These are phyloP conservation scores for Microctonus brassicae DNA, from an alignment of 2,888 invertebrate genomes.

Conservation along the genomic window DNA sequence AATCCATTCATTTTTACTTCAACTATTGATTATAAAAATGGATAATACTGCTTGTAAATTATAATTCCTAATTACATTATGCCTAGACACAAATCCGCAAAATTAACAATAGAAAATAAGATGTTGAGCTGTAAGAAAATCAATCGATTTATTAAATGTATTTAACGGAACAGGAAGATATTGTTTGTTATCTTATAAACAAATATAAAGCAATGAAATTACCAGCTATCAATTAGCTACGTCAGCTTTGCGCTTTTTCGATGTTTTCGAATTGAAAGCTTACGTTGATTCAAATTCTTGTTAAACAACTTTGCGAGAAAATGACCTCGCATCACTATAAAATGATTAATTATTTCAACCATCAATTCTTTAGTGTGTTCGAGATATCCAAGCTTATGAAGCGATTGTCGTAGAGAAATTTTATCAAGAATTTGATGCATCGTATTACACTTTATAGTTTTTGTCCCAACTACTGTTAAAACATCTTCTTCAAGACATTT, in stretches of 20 bases:
- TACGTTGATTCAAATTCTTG: background rate
- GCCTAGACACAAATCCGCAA: no score
- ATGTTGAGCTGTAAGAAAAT: no score
- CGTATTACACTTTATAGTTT: constrained; percentile 29
- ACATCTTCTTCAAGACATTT: constrained; percentile 29
- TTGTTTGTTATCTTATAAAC: no score
- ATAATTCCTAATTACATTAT: no score
- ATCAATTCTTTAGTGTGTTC: constrained; percentile 9
- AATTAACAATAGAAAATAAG: no score
- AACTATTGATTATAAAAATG: no score
- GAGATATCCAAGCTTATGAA: constrained; percentile 7
- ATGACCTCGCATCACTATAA: constrained; percentile 20
- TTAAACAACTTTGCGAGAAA: constrained; percentile 25
- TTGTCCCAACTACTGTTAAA: constrained; percentile 30
- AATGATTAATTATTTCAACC: constrained; percentile 6
- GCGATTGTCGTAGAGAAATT: background rate
- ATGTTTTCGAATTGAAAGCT: background rate
- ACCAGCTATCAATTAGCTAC: background rate
- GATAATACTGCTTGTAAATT: no score
- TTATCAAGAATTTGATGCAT: constrained; percentile 29
- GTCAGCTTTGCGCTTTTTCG: background rate
- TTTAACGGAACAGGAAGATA: no score
- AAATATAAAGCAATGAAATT: no score
- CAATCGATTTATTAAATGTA: no score
- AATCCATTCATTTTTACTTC: no score